Base-by-base conservation (phyloP, 2,113 vertebrate genomes). In the Xenotilapia caudafasciata region DNA sequence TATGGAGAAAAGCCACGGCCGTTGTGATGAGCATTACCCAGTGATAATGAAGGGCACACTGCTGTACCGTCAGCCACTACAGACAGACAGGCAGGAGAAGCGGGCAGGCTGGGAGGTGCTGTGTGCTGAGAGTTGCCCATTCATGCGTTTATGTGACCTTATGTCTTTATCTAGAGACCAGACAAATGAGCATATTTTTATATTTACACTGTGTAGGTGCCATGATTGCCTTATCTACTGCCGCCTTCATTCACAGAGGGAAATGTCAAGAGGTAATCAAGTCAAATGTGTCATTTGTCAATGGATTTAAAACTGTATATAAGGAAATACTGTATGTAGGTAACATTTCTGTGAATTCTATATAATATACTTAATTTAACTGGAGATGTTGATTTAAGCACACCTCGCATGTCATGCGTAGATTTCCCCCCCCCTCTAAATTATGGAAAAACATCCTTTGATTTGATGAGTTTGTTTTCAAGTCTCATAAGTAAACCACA, bases 41-140 rank as follows among this genome's bases (percentile, higher is more conserved):
- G 88, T 94, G 94, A 95, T 96, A 96, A 96, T 95, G 94, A 96
- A 95, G 95, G 95, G 93, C 95, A 95, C 79, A 85, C 89, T 82
- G 89, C 92, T 91, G 93, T 92, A 94, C 90, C 93, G 93, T 95
- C 93, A 94, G 93, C 73, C 82, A 58, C 65, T 73, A 60, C 82
- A 92, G 91, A 86, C 92, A 81, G 94, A 81, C 92, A 89, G 91
- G 56, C 83, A 85, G 84, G 56, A 47, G 56, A 65, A 73, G 73
- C 53, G 42, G 79, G 15, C 84, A 83, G 73, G 88, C 65, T 28
- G 83, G 70, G 90, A 60, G 77, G 58, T 35, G 75, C 79, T 13
- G 58, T 89, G 83, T 89, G 87, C 73, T 70, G 82, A 82, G 82
- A 92, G 87, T 77, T 83, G 82, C 79, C 92, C 90, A 94, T 93